phyloP scores from a whole-genome alignment of 2,797 vertebrate species.

The Adrianichthys oophorus region DNA sequence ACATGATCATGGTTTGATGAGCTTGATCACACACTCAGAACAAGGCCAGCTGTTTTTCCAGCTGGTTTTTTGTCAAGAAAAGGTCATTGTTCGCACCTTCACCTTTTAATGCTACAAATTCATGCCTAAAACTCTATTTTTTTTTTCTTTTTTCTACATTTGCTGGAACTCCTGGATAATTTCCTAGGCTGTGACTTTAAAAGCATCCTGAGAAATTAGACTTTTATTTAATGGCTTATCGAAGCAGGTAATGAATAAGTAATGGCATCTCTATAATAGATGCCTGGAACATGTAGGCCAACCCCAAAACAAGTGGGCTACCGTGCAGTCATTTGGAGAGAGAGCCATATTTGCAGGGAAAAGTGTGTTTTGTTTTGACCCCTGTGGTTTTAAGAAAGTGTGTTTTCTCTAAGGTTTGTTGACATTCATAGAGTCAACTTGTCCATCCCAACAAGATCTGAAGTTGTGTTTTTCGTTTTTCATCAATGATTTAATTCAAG shows the following conservation, averaged over 20 bases:
- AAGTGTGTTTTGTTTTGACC: slow-evolving; percentile 30
- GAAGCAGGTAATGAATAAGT: slow-evolving; percentile 42
- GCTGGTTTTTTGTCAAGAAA: no score
- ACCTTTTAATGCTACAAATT: no score
- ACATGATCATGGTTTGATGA: no score
- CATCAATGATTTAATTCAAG: slow-evolving; percentile 10
- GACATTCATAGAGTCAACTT: background rate
- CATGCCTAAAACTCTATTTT: background rate
- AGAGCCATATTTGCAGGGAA: slow-evolving; percentile 25
- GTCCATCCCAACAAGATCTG: no score
- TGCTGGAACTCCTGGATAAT: background rate
- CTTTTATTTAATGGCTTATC: slow-evolving; percentile 44
- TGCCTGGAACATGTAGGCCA: slow-evolving; percentile 8
- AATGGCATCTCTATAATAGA: slow-evolving; percentile 17
- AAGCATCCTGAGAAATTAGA: slow-evolving; percentile 22
- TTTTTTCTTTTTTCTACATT: background rate
- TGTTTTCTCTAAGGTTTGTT: slow-evolving; percentile 11
- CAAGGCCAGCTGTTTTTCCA: no score
- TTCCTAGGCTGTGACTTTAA: background rate
- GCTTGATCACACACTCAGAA: no score
- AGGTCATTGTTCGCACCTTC: no score
- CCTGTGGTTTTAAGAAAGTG: slow-evolving; percentile 30
- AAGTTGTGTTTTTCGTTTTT: slow-evolving; percentile 1
- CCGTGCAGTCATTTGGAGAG: slow-evolving; percentile 21
- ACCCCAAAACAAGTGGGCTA: slow-evolving; percentile 10